phyloP scores from a whole-genome alignment of 2,888 invertebrate genomes.

The Chrysina gloriosa region DNA sequence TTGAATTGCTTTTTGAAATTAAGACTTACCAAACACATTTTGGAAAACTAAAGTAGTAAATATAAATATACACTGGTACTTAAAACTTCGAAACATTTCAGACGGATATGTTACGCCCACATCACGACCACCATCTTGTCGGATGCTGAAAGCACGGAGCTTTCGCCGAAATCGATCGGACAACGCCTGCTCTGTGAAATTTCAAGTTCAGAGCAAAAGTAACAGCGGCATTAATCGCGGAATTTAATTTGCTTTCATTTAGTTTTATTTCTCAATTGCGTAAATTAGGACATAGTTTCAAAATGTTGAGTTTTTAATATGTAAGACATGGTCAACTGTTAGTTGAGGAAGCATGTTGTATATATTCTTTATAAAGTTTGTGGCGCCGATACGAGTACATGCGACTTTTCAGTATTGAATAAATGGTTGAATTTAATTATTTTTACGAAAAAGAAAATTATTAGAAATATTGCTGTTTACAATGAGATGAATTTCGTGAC shows the following conservation, averaged over 20 bases:
- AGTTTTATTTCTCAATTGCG: no score
- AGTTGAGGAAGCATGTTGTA: no score
- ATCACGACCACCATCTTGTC: conserved; percentile 46
- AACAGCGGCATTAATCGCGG: not conserved
- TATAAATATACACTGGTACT: not conserved
- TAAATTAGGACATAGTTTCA: no score
- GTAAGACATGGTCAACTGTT: no score
- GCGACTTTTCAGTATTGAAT: no score
- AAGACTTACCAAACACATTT: conserved; percentile 32
- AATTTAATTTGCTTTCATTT: not conserved
- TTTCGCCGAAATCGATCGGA: conserved; percentile 52
- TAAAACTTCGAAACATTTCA: not conserved
- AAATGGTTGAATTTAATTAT: no score
- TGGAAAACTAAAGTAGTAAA: not conserved
- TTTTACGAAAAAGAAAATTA: no score
- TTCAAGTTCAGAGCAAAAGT: not conserved
- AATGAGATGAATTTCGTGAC: no score
- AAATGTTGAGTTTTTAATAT: no score
- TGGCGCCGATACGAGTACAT: no score
- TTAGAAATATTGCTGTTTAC: no score
- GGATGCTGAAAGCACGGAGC: conserved; percentile 48
- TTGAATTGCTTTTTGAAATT: not conserved
- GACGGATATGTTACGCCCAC: conserved; percentile 54
- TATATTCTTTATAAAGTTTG: no score
- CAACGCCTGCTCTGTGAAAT: conserved; percentile 48